Evolutionary conservation across 2,797 vertebrate species (phyloP).

Genomic region (Crypturellus tataupa): DNA sequence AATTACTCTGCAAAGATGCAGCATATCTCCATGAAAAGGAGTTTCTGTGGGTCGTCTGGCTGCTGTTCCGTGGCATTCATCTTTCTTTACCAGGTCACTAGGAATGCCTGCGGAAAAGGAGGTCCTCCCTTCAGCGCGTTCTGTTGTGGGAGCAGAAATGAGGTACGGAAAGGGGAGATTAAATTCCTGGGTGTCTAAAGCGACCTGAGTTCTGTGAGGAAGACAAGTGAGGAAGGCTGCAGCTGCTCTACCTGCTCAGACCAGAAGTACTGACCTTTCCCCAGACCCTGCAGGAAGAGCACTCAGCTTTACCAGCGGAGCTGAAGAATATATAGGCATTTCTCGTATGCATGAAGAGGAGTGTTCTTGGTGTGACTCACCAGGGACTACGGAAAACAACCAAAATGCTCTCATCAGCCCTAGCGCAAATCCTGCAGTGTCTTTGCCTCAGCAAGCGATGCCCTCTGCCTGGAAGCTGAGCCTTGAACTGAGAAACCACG

Average conservation of each 20-base stretch:
- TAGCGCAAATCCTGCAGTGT: neutral
- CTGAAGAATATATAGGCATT: neutral
- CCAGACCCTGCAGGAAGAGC: neutral
- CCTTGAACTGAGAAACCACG: neutral
- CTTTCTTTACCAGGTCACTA: neutral
- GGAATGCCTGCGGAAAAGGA: neutral
- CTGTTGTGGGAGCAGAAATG: neutral
- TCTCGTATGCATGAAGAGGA: neutral
- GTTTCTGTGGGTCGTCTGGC: neutral
- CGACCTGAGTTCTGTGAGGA: fast-evolving
- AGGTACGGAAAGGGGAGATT: neutral
- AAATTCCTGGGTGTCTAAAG: neutral
- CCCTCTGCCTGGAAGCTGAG: neutral
- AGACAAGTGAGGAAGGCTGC: neutral
- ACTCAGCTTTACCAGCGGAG: neutral
- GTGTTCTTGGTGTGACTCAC: constrained; percentile 46
- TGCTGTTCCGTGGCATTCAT: neutral
- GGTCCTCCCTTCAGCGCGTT: neutral
- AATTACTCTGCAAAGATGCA: neutral
- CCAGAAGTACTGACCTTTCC: neutral
- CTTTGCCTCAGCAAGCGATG: neutral
- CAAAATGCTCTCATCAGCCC: constrained; percentile 40
- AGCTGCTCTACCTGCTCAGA: neutral
- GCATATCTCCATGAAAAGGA: neutral
- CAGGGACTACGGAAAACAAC: neutral